These are phyloP conservation scores for Heliocidaris tuberculata DNA, from an alignment of 35 echinoderm and acorn worm genomes.

Conservation along the genomic window DNA sequence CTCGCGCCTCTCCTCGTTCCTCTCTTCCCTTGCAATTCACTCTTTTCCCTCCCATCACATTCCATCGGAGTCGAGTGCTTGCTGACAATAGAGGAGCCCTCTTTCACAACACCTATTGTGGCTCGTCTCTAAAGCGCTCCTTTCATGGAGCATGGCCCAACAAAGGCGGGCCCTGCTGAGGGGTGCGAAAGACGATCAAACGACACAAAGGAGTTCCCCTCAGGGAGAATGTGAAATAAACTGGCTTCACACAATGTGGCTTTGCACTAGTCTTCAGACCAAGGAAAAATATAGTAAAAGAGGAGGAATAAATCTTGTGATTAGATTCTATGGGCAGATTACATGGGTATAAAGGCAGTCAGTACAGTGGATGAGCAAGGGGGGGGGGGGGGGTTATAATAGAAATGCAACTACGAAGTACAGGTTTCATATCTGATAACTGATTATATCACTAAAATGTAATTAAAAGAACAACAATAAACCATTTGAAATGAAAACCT, in stretches of 20 bases:
- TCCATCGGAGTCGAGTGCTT: slow-evolving; percentile 44
- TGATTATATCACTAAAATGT: neutral
- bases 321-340: neutral
- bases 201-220: slow-evolving; percentile 43
- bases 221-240: slow-evolving; percentile 48
- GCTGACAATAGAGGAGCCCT: slow-evolving; percentile 27
- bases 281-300: neutral
- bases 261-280: slow-evolving; percentile 18
- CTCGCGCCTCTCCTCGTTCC: neutral
- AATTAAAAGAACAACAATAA: neutral
- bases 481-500: neutral
- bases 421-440: neutral
- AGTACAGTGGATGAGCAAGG: neutral
- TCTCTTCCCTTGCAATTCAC: neutral
- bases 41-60: slow-evolving; percentile 23
- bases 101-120: slow-evolving; percentile 52
- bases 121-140: slow-evolving; percentile 34
- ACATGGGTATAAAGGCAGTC: slow-evolving; percentile 2
- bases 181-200: slow-evolving; percentile 53
- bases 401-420: neutral
- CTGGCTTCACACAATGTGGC: slow-evolving; percentile 43
- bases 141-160: slow-evolving; percentile 43
- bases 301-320: neutral
- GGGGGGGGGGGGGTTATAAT: neutral
- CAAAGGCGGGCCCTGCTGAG: slow-evolving; percentile 46